A percentile compares a stretch with the other conserved stretches of the same genome.
These are phyloP conservation scores for Carassius auratus DNA, from an alignment of 2,113 vertebrate genomes.

Conservation along the genomic window DNA sequence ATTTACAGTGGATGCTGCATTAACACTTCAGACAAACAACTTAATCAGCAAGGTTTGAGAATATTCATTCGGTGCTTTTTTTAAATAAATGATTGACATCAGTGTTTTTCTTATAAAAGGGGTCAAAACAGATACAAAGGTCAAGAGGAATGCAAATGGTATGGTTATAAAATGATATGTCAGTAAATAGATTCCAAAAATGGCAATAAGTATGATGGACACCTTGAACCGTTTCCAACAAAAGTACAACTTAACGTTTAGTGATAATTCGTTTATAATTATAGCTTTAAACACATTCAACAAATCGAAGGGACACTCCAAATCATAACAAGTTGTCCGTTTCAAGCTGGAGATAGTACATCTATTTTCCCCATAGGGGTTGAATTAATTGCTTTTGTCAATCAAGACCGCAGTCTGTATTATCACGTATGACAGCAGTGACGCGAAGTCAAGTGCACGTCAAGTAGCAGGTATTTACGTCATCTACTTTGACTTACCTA, in stretches of 20 bases:
- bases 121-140: neutral
- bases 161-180: neutral
- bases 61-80: neutral
- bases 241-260: neutral
- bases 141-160: neutral
- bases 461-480: neutral
- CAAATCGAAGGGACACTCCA: neutral
- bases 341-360: neutral
- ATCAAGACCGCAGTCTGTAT: neutral
- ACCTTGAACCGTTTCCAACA: neutral
- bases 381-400: constrained; percentile 16
- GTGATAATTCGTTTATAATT: neutral
- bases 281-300: neutral
- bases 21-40: constrained; percentile 40
- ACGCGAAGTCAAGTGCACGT: neutral
- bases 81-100: too few species aligned
- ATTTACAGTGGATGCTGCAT: constrained; percentile 33
- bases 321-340: neutral
- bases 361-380: constrained; percentile 22
- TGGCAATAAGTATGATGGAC: neutral
- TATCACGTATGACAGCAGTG: neutral
- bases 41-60: neutral
- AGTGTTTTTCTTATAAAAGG: neutral
- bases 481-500: neutral
- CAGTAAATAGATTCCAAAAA: neutral